Base-by-base conservation (phyloP, 2,888 invertebrate species). In the Trissolcus brochymenae region DNA sequence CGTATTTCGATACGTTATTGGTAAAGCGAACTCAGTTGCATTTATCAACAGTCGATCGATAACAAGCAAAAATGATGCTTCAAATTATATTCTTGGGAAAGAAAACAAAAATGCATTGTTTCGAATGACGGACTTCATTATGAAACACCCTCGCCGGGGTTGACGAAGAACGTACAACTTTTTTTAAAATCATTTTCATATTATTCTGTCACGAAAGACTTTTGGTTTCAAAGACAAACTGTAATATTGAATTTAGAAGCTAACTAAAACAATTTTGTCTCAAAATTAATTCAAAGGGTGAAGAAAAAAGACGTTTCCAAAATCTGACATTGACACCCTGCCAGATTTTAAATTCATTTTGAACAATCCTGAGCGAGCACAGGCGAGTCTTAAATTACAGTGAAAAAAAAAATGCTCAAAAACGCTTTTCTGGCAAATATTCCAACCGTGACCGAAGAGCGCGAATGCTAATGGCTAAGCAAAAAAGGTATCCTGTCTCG, bases 401-500 rank as follows among this genome's bases (percentile, higher is more conserved):
- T 7, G 14, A 46, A 54, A 11, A 21, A 51, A 51, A 17, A 51
- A 14, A 14, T 2, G 17, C 21, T 13, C 19, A 51, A 51, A 40
- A 41, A 16, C 49, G 49, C 61, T 53, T 61, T 19, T 13, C 19
- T 17, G 40, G 68, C 55, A 60, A 77, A 76, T 66, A 64, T 72
- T 60, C 59, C 57, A 78, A 51, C 16, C 62, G 50, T 73, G 68
- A 78, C 66, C 70, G 70, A 54, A 25, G 25, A 65, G 62, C 61
- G 21, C 55, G 51, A 71, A 76, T 72, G 64, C 57, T 59, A 67
- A 75, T 46, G 67, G 46, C 60, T 64, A 78, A 78, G 75, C 71
- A 68, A 64, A 62, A 78, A n/a, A 60, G 9, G 41, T 56, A 41
- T 57, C 50, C 67, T 59, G 68, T 75, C 46, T 43, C n/a, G 50